Conservation (phyloP, 2,888 invertebrate species). For the Boloria selene region DNA sequence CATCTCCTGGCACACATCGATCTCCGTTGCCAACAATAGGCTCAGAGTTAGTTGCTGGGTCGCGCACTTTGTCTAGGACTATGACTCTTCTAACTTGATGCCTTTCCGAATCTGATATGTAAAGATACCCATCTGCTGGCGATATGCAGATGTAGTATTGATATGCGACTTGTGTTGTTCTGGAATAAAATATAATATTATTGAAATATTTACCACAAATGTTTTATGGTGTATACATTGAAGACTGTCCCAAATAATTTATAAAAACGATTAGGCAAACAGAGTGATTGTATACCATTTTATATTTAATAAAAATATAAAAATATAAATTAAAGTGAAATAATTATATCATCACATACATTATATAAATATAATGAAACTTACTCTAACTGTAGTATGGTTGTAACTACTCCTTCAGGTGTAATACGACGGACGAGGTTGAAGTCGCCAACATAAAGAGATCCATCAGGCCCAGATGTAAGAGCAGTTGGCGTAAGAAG, state of each 20-base stretch:
- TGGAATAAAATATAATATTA: constrained; percentile 65
- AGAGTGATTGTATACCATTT: not conserved
- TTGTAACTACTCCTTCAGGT: constrained; percentile 94
- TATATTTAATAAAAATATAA: not conserved
- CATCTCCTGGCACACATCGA: constrained; percentile 96
- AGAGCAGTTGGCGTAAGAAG: constrained; percentile 96
- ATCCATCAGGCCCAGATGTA: constrained; percentile 97
- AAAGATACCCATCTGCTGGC: constrained; percentile 97
- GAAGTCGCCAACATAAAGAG: constrained; percentile 98
- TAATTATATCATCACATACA: not conserved
- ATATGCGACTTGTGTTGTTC: constrained; percentile 97
- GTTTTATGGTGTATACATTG: no score
- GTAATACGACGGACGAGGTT: constrained; percentile 95
- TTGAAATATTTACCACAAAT: no score
- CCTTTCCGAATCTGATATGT: constrained; percentile 97
- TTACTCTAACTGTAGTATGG: constrained; percentile 93
- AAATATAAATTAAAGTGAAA: not conserved
- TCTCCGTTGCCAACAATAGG: constrained; percentile 95
- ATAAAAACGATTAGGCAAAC: not conserved
- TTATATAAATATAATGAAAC: no score
- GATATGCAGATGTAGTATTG: constrained; percentile 98
- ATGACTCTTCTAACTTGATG: constrained; percentile 93
- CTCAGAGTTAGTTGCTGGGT: constrained; percentile 92
- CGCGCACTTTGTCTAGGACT: constrained; percentile 89
- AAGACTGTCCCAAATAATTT: no score